A percentile compares a stretch with the other conserved stretches of the same genome.
Conservation (phyloP, 2,113 vertebrate genomes). For the Podiceps cristatus region DNA sequence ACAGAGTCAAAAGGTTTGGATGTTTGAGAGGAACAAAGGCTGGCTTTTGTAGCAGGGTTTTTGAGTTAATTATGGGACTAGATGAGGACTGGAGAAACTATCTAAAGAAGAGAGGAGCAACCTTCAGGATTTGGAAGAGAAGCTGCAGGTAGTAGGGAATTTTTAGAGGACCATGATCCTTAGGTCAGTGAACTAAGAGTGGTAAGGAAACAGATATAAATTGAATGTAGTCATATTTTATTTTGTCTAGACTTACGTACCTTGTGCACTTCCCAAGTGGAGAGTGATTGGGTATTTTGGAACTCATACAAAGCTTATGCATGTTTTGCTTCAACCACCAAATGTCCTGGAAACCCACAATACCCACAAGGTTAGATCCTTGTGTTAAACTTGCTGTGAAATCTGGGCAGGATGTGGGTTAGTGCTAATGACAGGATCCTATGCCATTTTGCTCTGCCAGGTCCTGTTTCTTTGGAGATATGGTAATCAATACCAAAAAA, state of each 20-base stretch:
- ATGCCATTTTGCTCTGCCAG: not conserved
- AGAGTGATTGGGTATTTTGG: not conserved
- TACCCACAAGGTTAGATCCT: not conserved
- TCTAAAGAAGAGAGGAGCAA: not conserved
- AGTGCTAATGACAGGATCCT: not conserved
- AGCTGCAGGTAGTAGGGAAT: not conserved
- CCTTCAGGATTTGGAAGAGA: not conserved
- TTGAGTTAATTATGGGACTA: not conserved
- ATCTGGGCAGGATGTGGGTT: not conserved
- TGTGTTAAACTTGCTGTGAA: conserved; percentile 2
- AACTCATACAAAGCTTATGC: not conserved
- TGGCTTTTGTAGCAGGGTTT: not conserved
- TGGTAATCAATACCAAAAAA: not conserved
- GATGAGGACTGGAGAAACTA: not conserved
- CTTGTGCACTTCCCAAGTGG: not conserved
- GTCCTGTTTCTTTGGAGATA: not conserved
- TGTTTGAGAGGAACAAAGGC: not conserved
- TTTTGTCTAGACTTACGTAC: conserved; percentile 19
- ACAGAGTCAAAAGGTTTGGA: not conserved
- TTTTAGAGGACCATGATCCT: not conserved
- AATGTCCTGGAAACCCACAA: conserved; percentile 19
- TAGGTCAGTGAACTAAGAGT: not conserved
- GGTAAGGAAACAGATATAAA: not conserved
- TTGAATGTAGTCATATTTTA: not conserved
- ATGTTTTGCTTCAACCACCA: not conserved